Base-by-base conservation (phyloP, 2,113 vertebrate genomes). In the Oxyura jamaicensis region DNA sequence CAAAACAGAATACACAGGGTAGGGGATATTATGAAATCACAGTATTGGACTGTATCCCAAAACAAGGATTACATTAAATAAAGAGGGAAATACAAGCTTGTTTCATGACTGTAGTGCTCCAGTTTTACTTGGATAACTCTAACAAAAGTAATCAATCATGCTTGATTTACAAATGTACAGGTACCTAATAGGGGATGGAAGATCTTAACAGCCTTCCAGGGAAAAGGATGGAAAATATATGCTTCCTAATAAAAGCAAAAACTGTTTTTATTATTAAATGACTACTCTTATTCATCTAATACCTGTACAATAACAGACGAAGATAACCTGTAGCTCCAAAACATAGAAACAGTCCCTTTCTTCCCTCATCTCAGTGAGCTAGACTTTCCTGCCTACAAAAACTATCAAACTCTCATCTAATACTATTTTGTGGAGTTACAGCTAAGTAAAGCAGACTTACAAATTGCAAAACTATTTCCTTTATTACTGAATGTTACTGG, bases 11-110 rank as follows among this genome's bases (percentile, higher is more conserved):
- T 55, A 90, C 65, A 88, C 90, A 90, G 86, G 72, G 90, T 90
- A 91, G 76, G 48, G 69, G 73, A 92, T 95, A 76, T 96, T 93
- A 93, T 88, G 91, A 97, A 97, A 94, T 94, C 83, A 83, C 71
- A 85, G 35, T 53, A 44, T 91, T 97, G 91, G 95, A 95, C 66
- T 56, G 60, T 65, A 83, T 94, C 93, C 93, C 83, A 86, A 93
- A 96, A 55, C 56, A 84, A 90, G 92, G 93, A 94, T 96, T 95
- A 95, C 87, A 93, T 95, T 91, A 87, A 94, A 95, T 86, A 88
- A 86, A 90, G 95, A 72, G 73, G 76, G 58, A 85, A 94, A 91
- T 60, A 81, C 69, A 72, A 53, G 67, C 62, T 93, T 88, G 65
- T 86, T 90, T 94, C 60, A 75, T 73, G 62, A 83, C 73, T 65